Evolutionary conservation across 2,888 invertebrate genomes (phyloP).

Genomic region (Ormia ochracea): DNA sequence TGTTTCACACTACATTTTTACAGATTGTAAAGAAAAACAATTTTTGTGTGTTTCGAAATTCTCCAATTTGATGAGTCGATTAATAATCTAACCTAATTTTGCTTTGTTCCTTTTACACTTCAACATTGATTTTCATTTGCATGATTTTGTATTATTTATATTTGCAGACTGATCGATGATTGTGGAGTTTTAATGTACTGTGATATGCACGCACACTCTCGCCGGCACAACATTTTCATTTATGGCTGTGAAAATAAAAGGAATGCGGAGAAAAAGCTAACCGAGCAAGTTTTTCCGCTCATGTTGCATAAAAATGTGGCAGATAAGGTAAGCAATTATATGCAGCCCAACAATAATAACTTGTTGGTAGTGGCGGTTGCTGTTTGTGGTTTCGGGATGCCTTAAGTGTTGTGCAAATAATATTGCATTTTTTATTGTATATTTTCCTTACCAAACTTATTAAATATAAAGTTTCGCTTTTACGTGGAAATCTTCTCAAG

Average conservation of each 20-base stretch:
- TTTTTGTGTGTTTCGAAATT: too few relatives aligned
- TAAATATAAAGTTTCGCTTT: not conserved
- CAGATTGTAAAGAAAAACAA: too few relatives aligned
- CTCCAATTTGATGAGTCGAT: too few relatives aligned
- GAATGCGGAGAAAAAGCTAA: conserved; percentile 85
- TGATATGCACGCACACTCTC: conserved; percentile 95
- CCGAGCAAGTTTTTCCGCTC: conserved; percentile 95
- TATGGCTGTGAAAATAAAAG: conserved; percentile 95
- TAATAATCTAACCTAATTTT: not conserved
- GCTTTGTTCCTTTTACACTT: not conserved
- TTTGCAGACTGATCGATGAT: conserved; percentile 87
- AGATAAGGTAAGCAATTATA: conserved; percentile 82
- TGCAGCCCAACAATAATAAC: not conserved
- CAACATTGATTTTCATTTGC: conserved; percentile 17
- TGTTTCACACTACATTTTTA: too few relatives aligned
- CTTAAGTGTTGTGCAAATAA: conserved; percentile 38
- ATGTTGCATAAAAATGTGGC: conserved; percentile 95
- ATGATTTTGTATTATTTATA: not conserved
- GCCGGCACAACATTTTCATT: conserved; percentile 96
- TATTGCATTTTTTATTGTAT: conserved; percentile 36
- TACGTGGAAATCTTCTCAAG: conserved; percentile 36
- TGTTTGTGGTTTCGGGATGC: not conserved
- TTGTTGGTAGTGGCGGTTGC: not conserved
- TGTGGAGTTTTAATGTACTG: conserved; percentile 93
- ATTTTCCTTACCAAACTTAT: conserved; percentile 17